A percentile compares a stretch with the other conserved stretches of the same genome.
These are phyloP conservation scores for Psittacula cyanocephala DNA, from an alignment of 2,113 vertebrate species.

Conservation along the genomic window DNA sequence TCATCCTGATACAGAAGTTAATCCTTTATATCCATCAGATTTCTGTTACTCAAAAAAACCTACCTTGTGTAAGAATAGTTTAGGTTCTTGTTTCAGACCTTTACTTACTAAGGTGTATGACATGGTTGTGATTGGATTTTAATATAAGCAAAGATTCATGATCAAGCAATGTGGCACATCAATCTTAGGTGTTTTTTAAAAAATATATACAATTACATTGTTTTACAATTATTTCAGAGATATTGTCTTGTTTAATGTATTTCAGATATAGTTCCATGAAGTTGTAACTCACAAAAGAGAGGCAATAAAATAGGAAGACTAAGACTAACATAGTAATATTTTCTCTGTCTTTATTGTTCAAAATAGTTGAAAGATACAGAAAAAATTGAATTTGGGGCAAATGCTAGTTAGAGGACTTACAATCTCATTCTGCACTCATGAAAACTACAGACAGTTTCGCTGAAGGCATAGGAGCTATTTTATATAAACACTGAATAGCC, in stretches of 20 bases:
- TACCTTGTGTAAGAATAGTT: not conserved
- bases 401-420: not conserved
- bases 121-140: not conserved
- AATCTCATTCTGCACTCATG: not conserved
- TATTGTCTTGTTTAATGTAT: not conserved
- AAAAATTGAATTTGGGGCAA: not conserved
- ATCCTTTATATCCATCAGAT: not conserved
- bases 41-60: not conserved
- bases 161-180: not conserved
- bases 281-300: not conserved
- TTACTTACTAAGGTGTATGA: not conserved
- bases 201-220: not conserved
- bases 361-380: not conserved
- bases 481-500: not conserved
- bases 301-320: not conserved
- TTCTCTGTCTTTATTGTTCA: not conserved
- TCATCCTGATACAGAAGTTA: not conserved
- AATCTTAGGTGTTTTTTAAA: not conserved
- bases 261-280: not conserved
- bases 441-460: not conserved
- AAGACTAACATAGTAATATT: not conserved
- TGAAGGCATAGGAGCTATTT: not conserved
- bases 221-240: not conserved
- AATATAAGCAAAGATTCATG: not conserved
- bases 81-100: not conserved